phyloP scores from a whole-genome alignment of 1,140 invertebrate species.

The Heliconius congener region DNA sequence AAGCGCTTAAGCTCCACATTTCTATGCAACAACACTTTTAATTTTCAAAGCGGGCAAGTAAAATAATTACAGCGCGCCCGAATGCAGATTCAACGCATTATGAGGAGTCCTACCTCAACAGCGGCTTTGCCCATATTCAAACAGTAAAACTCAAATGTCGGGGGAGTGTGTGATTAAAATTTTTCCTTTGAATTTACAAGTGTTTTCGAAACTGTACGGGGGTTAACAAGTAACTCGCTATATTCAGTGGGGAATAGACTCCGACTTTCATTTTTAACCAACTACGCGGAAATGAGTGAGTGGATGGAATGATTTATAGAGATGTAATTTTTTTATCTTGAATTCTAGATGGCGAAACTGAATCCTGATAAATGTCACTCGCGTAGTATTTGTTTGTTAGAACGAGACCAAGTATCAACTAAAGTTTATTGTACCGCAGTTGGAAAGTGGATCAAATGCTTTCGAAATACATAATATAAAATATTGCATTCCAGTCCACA shows the following conservation, averaged over 20 bases:
- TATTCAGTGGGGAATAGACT: background rate
- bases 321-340: no score
- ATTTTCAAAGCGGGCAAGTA: constrained; percentile 11
- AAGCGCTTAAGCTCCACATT: background rate
- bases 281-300: background rate
- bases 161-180: constrained; percentile 1
- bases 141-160: background rate
- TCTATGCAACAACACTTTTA: constrained; percentile 9
- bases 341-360: no score
- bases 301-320: no score
- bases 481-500: no score
- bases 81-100: constrained; percentile 8
- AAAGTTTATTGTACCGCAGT: no score
- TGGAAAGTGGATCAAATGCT: no score
- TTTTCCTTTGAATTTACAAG: constrained; percentile 12
- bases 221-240: constrained; percentile 10
- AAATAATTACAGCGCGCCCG: constrained; percentile 11
- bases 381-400: no score
- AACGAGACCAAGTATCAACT: no score
- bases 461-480: no score
- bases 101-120: background rate
- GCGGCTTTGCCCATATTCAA: background rate
- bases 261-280: background rate
- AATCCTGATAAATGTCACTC: no score
- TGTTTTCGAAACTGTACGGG: background rate